Percentiles rank a stretch among this genome's conserved stretches.
Evolutionary conservation across 2,113 vertebrate species (phyloP).

Genomic region (Nyctibius bracteatus): DNA sequence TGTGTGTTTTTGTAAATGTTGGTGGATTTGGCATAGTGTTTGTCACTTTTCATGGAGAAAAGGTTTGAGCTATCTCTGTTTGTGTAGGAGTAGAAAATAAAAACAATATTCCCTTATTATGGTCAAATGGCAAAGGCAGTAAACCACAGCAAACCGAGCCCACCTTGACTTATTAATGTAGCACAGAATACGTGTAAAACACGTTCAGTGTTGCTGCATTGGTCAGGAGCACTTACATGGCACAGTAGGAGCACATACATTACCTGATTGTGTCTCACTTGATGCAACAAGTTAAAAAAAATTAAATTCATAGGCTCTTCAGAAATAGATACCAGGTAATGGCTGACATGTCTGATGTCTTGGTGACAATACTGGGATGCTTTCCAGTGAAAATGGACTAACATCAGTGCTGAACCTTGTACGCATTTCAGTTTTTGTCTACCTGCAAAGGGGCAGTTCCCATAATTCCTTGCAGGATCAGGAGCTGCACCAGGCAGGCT

Average conservation of each 20-base stretch:
- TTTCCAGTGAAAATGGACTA: neutral
- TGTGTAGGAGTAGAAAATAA: neutral
- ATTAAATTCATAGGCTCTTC: neutral
- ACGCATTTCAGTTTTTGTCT: neutral
- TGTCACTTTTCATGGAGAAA: neutral
- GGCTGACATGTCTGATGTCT: neutral
- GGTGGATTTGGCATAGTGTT: neutral
- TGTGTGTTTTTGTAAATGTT: neutral
- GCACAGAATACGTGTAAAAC: neutral
- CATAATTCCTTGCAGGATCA: neutral
- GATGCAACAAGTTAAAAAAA: neutral
- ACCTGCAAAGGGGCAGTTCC: neutral
- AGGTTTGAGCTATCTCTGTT: neutral
- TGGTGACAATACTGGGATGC: neutral
- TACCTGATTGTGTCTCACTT: neutral
- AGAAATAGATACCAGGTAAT: neutral
- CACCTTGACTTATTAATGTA: neutral
- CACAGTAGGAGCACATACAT: neutral
- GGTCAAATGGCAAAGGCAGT: neutral
- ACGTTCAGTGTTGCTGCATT: neutral
- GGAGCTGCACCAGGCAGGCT: neutral
- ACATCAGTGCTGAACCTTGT: neutral
- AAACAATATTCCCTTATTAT: neutral
- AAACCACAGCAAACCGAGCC: neutral
- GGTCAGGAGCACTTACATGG: neutral